Evolutionary conservation across 2,113 vertebrate species (phyloP), one percentile per base, ranked within the genome.

Genomic region (Notechis scutatus): DNA sequence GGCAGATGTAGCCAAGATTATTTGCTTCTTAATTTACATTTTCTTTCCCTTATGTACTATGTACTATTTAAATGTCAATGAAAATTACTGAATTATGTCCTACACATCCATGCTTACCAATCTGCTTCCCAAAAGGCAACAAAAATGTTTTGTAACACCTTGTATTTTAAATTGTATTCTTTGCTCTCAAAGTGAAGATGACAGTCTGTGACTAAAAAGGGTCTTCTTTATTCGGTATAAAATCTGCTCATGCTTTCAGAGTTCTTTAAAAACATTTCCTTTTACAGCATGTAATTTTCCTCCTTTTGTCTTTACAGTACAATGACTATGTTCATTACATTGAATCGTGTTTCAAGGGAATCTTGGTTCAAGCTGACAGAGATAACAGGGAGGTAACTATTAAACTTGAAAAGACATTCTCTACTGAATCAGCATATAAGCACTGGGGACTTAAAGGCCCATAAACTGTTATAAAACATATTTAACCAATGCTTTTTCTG

Each of bases 271-370:
- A 74, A 45, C 39, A 0, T 90, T 89, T 89, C 87, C 39, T 89
- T 50, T 92, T 5, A 1, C 74, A 56, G 24, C 42, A 85, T 81
- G 57, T 20, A 5, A 0, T 5, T 39, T 39, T 89, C 59, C 91
- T 2, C 92, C 64, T 93, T 85, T 0, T 97, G 87, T 95, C 81
- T 90, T 94, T 92, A 15, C 97, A 99, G 99, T 99, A 99, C 96
- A 99, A 98, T 90, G 99, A 99, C 95, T 99, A 99, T 0, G 98
- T 99, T 64, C 98, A 98, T 64, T 99, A 99, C 74, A 94, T 99
- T 1, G 99, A 99, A 88, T 99, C 99, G 74, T 99, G 99, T 96
- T 99, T 99, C 96, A 98, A 98, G 97, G 99, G 98, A 57, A 99
- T 97, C 23, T 97, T 99, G 61, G 99, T 99, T 20, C 99, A 99